Evolutionary conservation across 2,797 vertebrate species (phyloP).

Genomic region (Crocidura indochinensis): DNA sequence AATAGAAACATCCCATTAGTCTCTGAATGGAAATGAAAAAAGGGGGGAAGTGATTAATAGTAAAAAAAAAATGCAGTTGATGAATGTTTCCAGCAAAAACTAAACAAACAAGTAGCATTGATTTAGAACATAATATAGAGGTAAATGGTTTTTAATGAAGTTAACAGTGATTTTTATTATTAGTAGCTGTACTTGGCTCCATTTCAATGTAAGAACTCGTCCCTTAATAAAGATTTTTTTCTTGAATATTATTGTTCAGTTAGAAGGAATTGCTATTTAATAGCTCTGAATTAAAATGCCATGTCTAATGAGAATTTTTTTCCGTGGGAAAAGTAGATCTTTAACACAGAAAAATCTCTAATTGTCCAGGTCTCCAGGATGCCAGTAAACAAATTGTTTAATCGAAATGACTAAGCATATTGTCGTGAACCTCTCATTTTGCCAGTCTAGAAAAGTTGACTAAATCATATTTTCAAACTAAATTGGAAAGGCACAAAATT

Average conservation of each 20-base stretch:
- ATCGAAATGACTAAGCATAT: conserved; percentile 46
- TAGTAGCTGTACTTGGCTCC: conserved; percentile 76
- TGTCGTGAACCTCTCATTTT: conserved; percentile 8
- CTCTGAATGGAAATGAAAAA: conserved; percentile 44
- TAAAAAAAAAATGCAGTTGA: conserved; percentile 58
- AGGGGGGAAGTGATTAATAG: conserved; percentile 6
- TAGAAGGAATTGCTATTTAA: conserved; percentile 72
- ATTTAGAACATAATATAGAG: conserved; percentile 75
- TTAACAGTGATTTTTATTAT: conserved; percentile 76
- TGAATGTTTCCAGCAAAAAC: conserved; percentile 23
- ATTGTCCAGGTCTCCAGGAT: conserved; percentile 45
- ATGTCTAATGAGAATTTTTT: conserved; percentile 72
- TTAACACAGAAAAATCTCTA: conserved; percentile 70
- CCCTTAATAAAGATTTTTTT: conserved; percentile 73
- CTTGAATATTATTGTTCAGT: conserved; percentile 74
- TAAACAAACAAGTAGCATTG: conserved; percentile 53
- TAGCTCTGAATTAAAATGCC: conserved; percentile 79
- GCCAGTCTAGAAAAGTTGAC: conserved; percentile 17
- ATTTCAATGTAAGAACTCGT: conserved; percentile 71
- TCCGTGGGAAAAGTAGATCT: conserved; percentile 58
- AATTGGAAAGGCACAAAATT: conserved; percentile 12
- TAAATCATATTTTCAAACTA: conserved; percentile 31
- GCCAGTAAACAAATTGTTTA: conserved; percentile 46
- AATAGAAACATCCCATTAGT: conserved; percentile 27
- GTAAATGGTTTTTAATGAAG: conserved; percentile 80